Percentiles rank a stretch among this genome's conserved stretches.
Evolutionary conservation across 1,140 invertebrate species (phyloP).

Genomic region (Pseudomyrmex pallidus): DNA sequence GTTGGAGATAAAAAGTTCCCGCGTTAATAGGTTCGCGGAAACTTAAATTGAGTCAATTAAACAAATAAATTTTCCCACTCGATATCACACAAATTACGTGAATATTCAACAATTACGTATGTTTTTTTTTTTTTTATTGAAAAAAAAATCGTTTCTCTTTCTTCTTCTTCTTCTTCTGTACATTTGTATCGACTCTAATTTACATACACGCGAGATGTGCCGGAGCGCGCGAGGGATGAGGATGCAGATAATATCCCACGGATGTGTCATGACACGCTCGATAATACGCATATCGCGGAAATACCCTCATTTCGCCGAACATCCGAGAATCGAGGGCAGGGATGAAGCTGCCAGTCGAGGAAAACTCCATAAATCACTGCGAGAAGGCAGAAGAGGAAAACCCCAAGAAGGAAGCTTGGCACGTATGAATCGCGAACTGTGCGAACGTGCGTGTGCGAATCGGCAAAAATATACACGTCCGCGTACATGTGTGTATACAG

Average conservation of each 20-base stretch:
- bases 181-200: not conserved
- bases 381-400: conserved; percentile 42
- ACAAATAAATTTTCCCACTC: not conserved
- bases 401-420: conserved; percentile 44
- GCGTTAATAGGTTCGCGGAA: not conserved
- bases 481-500: conserved; percentile 15
- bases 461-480: conserved; percentile 43
- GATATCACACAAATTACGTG: not conserved
- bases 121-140: too few relatives aligned
- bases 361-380: conserved; percentile 76
- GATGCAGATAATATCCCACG: conserved; percentile 43
- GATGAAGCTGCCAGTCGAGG: conserved; percentile 68
- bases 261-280: conserved; percentile 51
- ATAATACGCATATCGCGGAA: conserved; percentile 59
- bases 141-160: not conserved
- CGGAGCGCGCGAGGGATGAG: conserved; percentile 8
- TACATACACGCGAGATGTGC: conserved; percentile 12
- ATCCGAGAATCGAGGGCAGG: conserved; percentile 60
- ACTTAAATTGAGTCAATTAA: not conserved
- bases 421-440: conserved; percentile 71
- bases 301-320: conserved; percentile 59
- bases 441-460: conserved; percentile 75
- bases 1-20: not conserved
- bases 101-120: not conserved
- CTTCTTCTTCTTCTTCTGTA: not conserved